A percentile compares a stretch with the other conserved stretches of the same genome.
Evolutionary conservation across 2,797 vertebrate species (phyloP).

Genomic region (Notamacropus eugenii): DNA sequence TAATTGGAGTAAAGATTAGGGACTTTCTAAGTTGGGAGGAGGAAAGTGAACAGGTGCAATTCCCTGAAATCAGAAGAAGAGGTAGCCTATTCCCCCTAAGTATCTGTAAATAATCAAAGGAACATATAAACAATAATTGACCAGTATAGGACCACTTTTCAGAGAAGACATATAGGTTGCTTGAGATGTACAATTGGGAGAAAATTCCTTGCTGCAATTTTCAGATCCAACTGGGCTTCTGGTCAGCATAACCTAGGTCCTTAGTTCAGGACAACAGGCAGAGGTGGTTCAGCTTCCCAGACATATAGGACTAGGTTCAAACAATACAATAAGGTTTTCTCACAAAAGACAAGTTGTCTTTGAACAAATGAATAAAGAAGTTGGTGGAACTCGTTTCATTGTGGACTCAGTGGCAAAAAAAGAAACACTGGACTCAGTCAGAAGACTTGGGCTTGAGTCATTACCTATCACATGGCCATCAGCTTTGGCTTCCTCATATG

Average conservation of each 20-base stretch:
- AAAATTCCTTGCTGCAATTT: not conserved
- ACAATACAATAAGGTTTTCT: not conserved
- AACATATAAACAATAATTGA: not conserved
- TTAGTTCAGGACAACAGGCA: not conserved
- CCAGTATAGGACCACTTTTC: not conserved
- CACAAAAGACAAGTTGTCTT: not conserved
- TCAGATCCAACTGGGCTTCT: not conserved
- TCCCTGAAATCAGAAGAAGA: not conserved
- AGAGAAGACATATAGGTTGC: not conserved
- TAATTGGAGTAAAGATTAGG: no score
- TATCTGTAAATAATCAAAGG: not conserved
- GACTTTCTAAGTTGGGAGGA: not conserved
- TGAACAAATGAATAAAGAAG: not conserved
- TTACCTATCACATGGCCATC: not conserved
- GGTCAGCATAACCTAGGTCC: not conserved
- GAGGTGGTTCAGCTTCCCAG: not conserved
- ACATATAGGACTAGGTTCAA: not conserved
- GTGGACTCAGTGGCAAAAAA: not conserved
- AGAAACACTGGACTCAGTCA: not conserved
- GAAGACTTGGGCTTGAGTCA: not conserved
- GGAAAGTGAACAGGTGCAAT: not conserved
- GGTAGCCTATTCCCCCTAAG: not conserved
- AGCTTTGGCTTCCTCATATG: not conserved
- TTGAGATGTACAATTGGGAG: not conserved
- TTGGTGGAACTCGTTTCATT: not conserved